These are phyloP conservation scores for Pammene aurita DNA, from an alignment of 2,888 invertebrate genomes.

Conservation along the genomic window DNA sequence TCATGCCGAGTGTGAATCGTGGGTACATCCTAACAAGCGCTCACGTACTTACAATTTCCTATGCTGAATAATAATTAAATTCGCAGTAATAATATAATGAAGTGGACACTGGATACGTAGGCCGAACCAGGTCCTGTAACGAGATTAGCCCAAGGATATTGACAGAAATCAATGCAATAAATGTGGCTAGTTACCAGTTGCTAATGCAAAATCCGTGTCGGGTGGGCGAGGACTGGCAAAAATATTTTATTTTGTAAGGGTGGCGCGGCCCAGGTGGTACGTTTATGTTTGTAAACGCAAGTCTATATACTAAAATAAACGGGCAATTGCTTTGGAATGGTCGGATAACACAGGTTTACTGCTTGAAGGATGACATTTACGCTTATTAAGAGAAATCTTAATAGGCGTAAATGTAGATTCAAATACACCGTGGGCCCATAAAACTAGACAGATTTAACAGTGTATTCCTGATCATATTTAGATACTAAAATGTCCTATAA, in stretches of 20 bases:
- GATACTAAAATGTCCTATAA: no score
- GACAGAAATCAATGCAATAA: constrained; percentile 59
- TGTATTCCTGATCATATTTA: no score
- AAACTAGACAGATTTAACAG: no score
- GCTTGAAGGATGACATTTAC: background rate
- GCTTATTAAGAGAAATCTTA: background rate
- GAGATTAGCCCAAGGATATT: constrained; percentile 46
- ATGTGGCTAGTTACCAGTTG: constrained; percentile 56
- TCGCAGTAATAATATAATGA: constrained; percentile 32
- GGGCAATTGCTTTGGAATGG: constrained; percentile 2
- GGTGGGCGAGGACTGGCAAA: constrained; percentile 52
- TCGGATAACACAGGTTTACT: constrained; percentile 1
- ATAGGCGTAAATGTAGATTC: background rate
- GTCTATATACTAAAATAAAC: constrained; percentile 15
- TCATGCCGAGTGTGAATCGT: constrained; percentile 51
- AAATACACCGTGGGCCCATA: no score
- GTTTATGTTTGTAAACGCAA: constrained; percentile 12
- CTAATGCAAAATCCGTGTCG: constrained; percentile 74
- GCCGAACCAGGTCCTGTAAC: constrained; percentile 44
- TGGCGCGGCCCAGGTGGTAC: constrained; percentile 46
- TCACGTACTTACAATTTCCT: constrained; percentile 45
- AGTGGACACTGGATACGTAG: constrained; percentile 44
- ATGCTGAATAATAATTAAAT: constrained; percentile 35
- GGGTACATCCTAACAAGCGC: constrained; percentile 46
- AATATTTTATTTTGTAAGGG: constrained; percentile 61